Evolutionary conservation across 2,113 vertebrate genomes (phyloP).

Genomic region (Siphamia tubifer): DNA sequence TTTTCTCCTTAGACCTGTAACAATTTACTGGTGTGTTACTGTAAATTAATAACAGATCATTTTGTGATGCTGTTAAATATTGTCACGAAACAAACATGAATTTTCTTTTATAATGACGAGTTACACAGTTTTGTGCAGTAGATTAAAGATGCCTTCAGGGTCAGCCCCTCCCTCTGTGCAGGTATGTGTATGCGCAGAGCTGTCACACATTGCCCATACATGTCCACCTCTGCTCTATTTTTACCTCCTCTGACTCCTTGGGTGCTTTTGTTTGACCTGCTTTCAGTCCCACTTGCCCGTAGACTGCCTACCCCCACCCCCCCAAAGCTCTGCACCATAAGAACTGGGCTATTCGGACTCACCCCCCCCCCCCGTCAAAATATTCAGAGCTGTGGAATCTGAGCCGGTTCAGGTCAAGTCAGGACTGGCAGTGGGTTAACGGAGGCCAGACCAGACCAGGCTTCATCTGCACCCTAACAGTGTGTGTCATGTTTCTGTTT

Average conservation of each 20-base stretch:
- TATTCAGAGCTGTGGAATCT: slow-evolving; percentile 54
- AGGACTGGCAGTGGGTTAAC: not conserved
- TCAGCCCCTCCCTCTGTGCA: too few species aligned
- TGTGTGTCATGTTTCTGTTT: slow-evolving; percentile 33
- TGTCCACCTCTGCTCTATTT: slow-evolving; percentile 48
- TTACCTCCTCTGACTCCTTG: slow-evolving; percentile 27
- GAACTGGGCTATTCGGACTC: slow-evolving; percentile 25
- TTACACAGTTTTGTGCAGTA: too few species aligned
- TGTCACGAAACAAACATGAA: too few species aligned
- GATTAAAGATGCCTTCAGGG: too few species aligned
- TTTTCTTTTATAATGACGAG: too few species aligned
- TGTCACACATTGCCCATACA: slow-evolving; percentile 20
- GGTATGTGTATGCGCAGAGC: not conserved
- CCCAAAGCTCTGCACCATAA: not conserved
- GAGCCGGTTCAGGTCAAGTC: slow-evolving; percentile 25
- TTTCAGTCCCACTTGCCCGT: slow-evolving; percentile 43
- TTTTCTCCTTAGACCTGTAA: too few species aligned
- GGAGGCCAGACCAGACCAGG: not conserved
- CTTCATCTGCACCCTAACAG: slow-evolving; percentile 5
- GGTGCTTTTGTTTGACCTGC: slow-evolving; percentile 49
- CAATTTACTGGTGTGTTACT: too few species aligned
- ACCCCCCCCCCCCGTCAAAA: slow-evolving; percentile 4
- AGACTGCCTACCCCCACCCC: slow-evolving; percentile 14
- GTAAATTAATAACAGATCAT: too few species aligned
- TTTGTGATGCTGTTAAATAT: too few species aligned